These are phyloP conservation scores for Sterrhoptilus dennistouni DNA, from an alignment of 2,113 vertebrate genomes.

Conservation along the genomic window DNA sequence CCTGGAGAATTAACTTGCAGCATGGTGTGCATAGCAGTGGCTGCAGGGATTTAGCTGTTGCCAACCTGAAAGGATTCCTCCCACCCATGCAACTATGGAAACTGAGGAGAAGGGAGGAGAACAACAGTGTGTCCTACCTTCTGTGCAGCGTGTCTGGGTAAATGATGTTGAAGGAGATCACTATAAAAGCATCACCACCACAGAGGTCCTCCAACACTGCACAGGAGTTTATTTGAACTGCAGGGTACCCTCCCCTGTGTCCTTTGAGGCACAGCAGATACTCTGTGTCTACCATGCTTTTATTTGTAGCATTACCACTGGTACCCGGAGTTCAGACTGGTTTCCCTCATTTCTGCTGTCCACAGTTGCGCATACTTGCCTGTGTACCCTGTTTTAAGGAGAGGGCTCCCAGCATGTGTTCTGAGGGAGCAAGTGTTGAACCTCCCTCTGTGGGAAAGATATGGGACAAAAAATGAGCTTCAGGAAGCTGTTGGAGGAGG, in stretches of 20 bases:
- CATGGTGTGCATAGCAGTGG: rapidly evolving
- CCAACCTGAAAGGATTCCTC: background rate
- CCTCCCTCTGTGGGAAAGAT: background rate
- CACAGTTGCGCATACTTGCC: background rate
- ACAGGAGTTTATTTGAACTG: background rate
- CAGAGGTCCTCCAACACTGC: background rate
- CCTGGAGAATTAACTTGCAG: background rate
- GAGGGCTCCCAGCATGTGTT: background rate
- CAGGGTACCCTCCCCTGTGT: rapidly evolving
- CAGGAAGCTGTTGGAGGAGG: background rate
- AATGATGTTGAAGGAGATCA: background rate
- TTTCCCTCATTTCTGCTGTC: background rate
- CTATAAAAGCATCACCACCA: background rate
- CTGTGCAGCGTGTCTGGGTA: background rate
- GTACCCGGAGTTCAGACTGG: background rate
- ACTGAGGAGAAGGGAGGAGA: background rate
- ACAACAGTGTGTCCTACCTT: background rate
- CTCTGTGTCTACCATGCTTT: background rate
- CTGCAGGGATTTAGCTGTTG: background rate
- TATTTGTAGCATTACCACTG: background rate
- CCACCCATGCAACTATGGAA: background rate
- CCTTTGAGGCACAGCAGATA: background rate
- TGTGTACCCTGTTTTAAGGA: background rate
- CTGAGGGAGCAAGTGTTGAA: background rate
- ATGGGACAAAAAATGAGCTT: background rate